A percentile compares a stretch with the other conserved stretches of the same genome.
Evolutionary conservation across 2,888 invertebrate genomes (phyloP).

Genomic region (Amiota minor): DNA sequence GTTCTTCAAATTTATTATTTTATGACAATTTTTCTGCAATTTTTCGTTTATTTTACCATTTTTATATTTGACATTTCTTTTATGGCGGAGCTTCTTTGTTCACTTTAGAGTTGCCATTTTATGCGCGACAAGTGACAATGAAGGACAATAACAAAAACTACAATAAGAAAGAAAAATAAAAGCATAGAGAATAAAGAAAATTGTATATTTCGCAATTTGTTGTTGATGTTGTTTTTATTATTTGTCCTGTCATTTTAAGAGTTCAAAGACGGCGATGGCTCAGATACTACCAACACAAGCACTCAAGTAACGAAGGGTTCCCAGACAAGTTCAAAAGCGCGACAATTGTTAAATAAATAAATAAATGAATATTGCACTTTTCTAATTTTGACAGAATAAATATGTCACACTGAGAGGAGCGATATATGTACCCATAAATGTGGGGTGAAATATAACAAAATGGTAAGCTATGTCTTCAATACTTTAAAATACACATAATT

Average conservation of each 20-base stretch:
- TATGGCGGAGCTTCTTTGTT: neutral
- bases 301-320: neutral
- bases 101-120: neutral
- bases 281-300: neutral
- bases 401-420: conserved; percentile 19
- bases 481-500: neutral
- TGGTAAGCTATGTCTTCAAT: too few relatives aligned
- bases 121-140: conserved; percentile 5
- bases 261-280: neutral
- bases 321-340: neutral
- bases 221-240: conserved; percentile 25
- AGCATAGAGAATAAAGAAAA: conserved; percentile 8
- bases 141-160: neutral
- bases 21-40: conserved; percentile 21
- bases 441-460: conserved; percentile 14
- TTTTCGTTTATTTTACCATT: conserved; percentile 8
- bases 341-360: conserved; percentile 9
- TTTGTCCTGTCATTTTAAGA: conserved; percentile 11
- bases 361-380: conserved; percentile 34
- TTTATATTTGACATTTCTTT: conserved; percentile 20
- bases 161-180: neutral
- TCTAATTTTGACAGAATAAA: conserved; percentile 38
- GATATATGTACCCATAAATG: neutral
- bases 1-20: conserved; percentile 23
- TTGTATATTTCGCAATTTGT: conserved; percentile 12